Evolutionary conservation across 1,140 invertebrate genomes (phyloP), one percentile per base, ranked within the genome.

Genomic region (Drosophila ironensis): DNA sequence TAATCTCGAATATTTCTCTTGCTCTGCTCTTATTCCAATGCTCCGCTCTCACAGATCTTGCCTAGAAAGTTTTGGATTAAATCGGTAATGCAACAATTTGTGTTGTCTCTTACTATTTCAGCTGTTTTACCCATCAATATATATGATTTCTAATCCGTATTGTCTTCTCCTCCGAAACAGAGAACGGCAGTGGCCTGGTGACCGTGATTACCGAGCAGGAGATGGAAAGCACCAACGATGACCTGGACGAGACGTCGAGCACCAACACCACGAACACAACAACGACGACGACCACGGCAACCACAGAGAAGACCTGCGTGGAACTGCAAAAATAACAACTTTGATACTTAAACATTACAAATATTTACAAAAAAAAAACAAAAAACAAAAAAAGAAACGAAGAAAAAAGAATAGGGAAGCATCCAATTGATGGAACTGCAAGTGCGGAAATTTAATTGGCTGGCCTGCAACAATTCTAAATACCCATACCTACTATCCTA

Each of bases 121-220:
- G 14, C 9, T 2, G 19, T 8, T 9, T 7, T 1, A 12, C 2
- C 11, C 0, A 2, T 6, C 0, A 0, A 2, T n/a, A 1, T 12
- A 5, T 4, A 5, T 7, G n/a, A 44, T 42, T 11, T 33, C 9
- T 60, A 57, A 60, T 42, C 14, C 0, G 0, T 7, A 3, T 19
- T 7, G 4, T 38, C 27, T 2, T 5, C 22, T 2, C 12, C 5
- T 27, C 7, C 1, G 1, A 8, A 11, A n/a, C 24, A 89, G 95
- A 97, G 38, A 51, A 22, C 28, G 44, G 48, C 89, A 96, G 82
- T 94, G 95, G 88, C 91, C 97, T 72, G 69, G 96, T 97, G 59
- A 95, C 95, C 50, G 95, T 96, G 27, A 97, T 98, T 93, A 96
- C 94, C 44, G 95, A 96, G 81, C 95, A 96, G 74, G 92, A 93